phyloP scores from a whole-genome alignment of 2,888 invertebrate genomes.

The Dasysyrphus tricinctus region DNA sequence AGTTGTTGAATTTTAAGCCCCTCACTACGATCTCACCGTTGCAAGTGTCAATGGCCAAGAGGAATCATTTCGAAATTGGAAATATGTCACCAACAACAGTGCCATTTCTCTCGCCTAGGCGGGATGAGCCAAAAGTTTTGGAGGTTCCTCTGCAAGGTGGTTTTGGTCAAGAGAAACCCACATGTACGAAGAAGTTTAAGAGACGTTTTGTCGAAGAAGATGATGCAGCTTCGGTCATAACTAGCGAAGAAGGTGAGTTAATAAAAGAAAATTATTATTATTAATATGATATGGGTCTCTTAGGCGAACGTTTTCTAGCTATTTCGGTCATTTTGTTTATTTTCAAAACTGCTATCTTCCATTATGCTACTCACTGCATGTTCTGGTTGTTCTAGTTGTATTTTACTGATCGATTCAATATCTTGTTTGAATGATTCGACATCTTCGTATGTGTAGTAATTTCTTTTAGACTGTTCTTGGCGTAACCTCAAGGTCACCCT shows the following conservation, averaged over 20 bases:
- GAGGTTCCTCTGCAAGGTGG: constrained; percentile 81
- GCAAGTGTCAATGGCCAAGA: constrained; percentile 82
- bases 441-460: no score
- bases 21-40: constrained; percentile 81
- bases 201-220: constrained; percentile 83
- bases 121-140: constrained; percentile 81
- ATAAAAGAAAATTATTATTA: background rate
- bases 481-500: no score
- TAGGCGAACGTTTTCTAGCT: no score
- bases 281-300: no score
- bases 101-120: constrained; percentile 82
- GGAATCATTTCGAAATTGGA: constrained; percentile 81
- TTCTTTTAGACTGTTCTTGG: no score
- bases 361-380: no score
- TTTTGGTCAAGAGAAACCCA: constrained; percentile 81
- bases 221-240: constrained; percentile 83
- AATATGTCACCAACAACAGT: constrained; percentile 81
- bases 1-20: constrained; percentile 81
- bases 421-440: no score
- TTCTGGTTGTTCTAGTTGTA: no score
- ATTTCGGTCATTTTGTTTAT: no score
- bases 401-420: no score
- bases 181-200: constrained; percentile 82
- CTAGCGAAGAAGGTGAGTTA: constrained; percentile 82
- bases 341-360: no score